A percentile compares a stretch with the other conserved stretches of the same genome.
Evolutionary conservation across 2,888 invertebrate genomes (phyloP).

Genomic region (Aromia moschata): DNA sequence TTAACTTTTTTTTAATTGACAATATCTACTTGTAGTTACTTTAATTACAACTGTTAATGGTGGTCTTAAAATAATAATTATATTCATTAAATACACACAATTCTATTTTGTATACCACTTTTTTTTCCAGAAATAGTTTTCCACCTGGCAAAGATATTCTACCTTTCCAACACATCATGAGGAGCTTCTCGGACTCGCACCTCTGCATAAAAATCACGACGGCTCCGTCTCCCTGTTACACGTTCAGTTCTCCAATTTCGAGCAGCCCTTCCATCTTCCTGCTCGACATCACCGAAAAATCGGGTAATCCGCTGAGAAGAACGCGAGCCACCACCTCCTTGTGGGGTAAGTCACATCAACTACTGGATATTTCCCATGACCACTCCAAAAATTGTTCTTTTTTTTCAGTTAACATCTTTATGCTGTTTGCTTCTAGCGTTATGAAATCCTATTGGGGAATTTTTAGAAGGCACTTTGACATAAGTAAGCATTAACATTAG

Average conservation of each 20-base stretch:
- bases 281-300: conserved; percentile 70
- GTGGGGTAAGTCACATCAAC: conserved; percentile 59
- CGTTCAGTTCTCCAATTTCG: conserved; percentile 67
- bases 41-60: no score
- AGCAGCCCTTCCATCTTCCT: conserved; percentile 71
- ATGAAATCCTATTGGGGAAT: no score
- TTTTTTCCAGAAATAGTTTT: conserved; percentile 70
- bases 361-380: no score
- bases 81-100: background rate
- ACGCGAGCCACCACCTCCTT: conserved; percentile 66
- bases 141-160: conserved; percentile 75
- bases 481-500: no score
- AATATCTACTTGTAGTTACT: no score
- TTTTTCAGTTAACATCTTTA: no score
- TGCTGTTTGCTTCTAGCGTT: no score
- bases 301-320: conserved; percentile 66
- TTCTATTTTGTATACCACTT: conserved; percentile 1
- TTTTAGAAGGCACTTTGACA: no score
- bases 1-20: no score
- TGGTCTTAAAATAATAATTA: no score
- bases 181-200: conserved; percentile 80
- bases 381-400: no score
- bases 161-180: conserved; percentile 77
- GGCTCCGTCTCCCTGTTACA: conserved; percentile 68
- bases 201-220: conserved; percentile 76